phyloP scores from a whole-genome alignment of 2,888 invertebrate genomes.

The Adineta ricciae region DNA sequence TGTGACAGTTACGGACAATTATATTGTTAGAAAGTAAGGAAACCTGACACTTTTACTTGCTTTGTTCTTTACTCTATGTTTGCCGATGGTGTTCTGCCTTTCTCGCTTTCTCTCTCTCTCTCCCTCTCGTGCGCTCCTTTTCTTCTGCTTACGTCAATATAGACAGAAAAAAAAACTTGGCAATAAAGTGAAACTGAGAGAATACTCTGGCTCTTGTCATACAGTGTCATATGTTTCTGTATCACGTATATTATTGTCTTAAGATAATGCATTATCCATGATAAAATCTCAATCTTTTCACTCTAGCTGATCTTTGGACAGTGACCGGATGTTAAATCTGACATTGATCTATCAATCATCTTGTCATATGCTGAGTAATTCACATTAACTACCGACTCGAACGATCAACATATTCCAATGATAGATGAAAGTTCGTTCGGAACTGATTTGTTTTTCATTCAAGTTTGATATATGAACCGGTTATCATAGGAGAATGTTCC shows the following conservation, averaged over 20 bases:
- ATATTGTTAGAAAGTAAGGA: background rate
- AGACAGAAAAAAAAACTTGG: background rate
- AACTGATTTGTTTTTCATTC: background rate
- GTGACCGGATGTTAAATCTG: background rate
- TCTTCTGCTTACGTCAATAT: background rate
- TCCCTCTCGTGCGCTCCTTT: background rate
- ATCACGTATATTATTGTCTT: no score
- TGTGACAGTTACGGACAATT: background rate
- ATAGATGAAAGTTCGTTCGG: no score
- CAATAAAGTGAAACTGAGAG: background rate
- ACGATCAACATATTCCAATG: background rate
- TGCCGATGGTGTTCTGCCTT: background rate
- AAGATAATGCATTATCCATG: background rate
- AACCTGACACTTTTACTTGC: background rate
- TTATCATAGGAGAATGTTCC: background rate
- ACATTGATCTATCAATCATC: background rate
- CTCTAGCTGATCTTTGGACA: background rate
- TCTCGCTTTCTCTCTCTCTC: no score
- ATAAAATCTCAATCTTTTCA: background rate
- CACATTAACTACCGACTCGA: background rate
- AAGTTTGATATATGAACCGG: background rate
- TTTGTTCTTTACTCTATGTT: background rate
- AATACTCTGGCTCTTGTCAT: background rate
- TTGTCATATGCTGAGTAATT: background rate
- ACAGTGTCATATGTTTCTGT: background rate